Conservation (phyloP, 2,888 invertebrate species). For the Drosophila ustulata region DNA sequence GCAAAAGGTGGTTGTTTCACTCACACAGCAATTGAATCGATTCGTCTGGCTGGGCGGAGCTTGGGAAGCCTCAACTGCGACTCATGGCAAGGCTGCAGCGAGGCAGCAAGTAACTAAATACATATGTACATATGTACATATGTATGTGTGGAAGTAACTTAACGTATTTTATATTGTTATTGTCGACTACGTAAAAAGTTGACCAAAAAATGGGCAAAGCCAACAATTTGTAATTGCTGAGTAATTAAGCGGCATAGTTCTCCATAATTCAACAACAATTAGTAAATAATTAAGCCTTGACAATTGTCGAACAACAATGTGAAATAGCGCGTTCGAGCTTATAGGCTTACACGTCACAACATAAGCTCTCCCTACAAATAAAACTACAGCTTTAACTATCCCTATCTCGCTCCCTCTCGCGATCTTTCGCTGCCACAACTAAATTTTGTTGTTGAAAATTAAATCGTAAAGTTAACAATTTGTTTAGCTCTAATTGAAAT, state of each 20-base stretch:
- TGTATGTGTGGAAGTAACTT: not conserved
- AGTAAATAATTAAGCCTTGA: constrained; percentile 73
- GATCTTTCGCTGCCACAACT: not conserved
- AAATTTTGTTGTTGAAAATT: constrained; percentile 23
- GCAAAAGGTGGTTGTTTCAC: constrained; percentile 50
- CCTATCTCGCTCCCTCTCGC: not conserved
- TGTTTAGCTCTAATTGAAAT: constrained; percentile 54
- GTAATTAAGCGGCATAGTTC: constrained; percentile 69
- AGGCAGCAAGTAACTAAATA: not conserved
- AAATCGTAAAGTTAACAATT: constrained; percentile 49
- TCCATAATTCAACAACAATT: constrained; percentile 75
- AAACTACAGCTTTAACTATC: too few species aligned
- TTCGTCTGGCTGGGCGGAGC: constrained; percentile 65
- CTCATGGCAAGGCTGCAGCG: not conserved
- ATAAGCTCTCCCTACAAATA: not conserved
- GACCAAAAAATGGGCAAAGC: constrained; percentile 31
- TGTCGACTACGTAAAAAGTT: constrained; percentile 23
- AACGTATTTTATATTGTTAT: constrained; percentile 14
- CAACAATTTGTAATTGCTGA: constrained; percentile 59
- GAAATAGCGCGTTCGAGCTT: constrained; percentile 39
- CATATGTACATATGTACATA: too few species aligned
- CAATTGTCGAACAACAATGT: constrained; percentile 64
- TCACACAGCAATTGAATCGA: constrained; percentile 7
- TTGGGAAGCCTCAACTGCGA: constrained; percentile 22
- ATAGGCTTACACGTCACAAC: constrained; percentile 51